A percentile compares a stretch with the other conserved stretches of the same genome.
Conservation (phyloP, 2,888 invertebrate species). For the Campoplex nolae region DNA sequence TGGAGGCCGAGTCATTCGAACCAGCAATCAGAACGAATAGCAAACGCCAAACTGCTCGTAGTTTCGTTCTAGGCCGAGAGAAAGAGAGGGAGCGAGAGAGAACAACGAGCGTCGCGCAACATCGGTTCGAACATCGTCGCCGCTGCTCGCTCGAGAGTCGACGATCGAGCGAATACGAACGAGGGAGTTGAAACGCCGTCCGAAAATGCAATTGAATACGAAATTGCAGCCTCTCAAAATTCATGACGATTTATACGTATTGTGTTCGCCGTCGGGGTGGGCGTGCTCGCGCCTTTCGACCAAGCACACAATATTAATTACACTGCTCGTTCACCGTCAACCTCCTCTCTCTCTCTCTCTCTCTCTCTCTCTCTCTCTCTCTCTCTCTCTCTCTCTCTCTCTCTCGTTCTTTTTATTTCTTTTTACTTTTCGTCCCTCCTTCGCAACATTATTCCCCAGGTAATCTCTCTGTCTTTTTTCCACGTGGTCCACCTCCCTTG, state of each 20-base stretch:
- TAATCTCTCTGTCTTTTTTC: constrained; percentile 42
- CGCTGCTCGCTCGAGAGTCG: constrained; percentile 43
- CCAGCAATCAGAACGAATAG: constrained; percentile 74
- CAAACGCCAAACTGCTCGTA: constrained; percentile 60
- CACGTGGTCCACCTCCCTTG: not conserved
- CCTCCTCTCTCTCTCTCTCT: constrained; percentile 33
- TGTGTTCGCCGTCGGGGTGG: constrained; percentile 77
- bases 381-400: constrained; percentile 26
- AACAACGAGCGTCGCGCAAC: constrained; percentile 32
- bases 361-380: constrained; percentile 23
- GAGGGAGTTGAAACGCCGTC: constrained; percentile 63
- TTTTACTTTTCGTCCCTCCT: not conserved
- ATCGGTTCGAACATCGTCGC: constrained; percentile 35
- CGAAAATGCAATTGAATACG: constrained; percentile 78
- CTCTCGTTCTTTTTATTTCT: constrained; percentile 13
- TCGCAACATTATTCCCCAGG: constrained; percentile 43
- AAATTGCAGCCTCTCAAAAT: constrained; percentile 81
- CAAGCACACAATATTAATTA: constrained; percentile 77
- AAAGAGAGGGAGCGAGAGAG: not conserved
- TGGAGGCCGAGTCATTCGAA: constrained; percentile 70
- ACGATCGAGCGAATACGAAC: constrained; percentile 59
- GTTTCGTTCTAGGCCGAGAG: constrained; percentile 46
- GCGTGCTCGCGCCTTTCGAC: constrained; percentile 74
- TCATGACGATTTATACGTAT: constrained; percentile 81
- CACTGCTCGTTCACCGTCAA: constrained; percentile 67